These are phyloP conservation scores for Bos indicus DNA, from an alignment of 2,113 vertebrate genomes.

Conservation along the genomic window DNA sequence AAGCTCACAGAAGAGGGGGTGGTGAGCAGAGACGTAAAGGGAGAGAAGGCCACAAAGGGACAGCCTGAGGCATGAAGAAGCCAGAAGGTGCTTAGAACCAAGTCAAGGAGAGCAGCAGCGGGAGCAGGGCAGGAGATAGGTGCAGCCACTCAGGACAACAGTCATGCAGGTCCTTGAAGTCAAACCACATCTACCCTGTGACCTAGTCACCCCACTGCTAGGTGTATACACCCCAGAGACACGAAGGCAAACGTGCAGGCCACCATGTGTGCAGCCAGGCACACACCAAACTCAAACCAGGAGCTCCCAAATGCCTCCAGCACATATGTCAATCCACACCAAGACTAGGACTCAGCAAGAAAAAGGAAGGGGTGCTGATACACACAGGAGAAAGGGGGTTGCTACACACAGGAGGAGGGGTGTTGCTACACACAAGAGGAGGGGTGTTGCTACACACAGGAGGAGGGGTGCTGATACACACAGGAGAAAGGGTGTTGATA, in stretches of 20 bases:
- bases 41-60: background rate
- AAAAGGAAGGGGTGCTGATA: background rate
- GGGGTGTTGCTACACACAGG: too few relatives aligned
- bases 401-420: rapidly evolving
- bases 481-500: too few relatives aligned
- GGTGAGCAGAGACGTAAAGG: rapidly evolving
- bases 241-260: rapidly evolving
- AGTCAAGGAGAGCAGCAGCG: too few relatives aligned
- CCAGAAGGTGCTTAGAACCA: background rate
- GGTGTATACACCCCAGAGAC: background rate
- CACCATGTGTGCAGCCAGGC: rapidly evolving
- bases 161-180: background rate
- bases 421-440: rapidly evolving
- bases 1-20: background rate
- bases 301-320: background rate
- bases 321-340: rapidly evolving
- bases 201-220: background rate
- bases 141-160: background rate
- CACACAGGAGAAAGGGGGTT: too few relatives aligned
- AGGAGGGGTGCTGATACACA: rapidly evolving
- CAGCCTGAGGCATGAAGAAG: too few relatives aligned
- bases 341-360: too few relatives aligned
- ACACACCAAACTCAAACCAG: background rate
- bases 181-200: background rate
- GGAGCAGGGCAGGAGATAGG: background rate